Evolutionary conservation across 2,888 invertebrate genomes (phyloP).

Genomic region (Asteroscopus sphinx): DNA sequence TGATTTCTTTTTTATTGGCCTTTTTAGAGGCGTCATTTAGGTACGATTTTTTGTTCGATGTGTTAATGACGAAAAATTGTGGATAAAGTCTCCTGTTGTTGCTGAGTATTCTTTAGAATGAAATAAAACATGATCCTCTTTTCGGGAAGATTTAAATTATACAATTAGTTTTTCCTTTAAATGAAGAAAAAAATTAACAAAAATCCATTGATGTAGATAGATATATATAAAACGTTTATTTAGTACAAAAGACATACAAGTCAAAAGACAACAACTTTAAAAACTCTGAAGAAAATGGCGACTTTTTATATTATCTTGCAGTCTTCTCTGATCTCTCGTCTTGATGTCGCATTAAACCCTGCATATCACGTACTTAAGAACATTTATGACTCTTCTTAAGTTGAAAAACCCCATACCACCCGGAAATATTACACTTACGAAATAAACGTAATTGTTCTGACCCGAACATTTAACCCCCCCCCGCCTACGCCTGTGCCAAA

Average conservation of each 20-base stretch:
- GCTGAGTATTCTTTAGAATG: not conserved
- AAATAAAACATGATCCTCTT: not conserved
- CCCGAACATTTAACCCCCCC: slow-evolving; percentile 63
- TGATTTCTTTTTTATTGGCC: slow-evolving; percentile 53
- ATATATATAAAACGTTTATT: too few species aligned
- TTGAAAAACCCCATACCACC: slow-evolving; percentile 48
- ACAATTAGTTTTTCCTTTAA: not conserved
- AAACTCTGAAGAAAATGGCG: too few species aligned
- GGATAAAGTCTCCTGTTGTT: slow-evolving; percentile 4
- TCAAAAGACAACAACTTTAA: too few species aligned
- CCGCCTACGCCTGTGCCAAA: slow-evolving; percentile 62
- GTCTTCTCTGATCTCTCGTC: too few species aligned
- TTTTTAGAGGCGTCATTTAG: slow-evolving; percentile 45
- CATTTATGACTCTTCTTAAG: slow-evolving; percentile 18
- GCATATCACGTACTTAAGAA: slow-evolving; percentile 5
- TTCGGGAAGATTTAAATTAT: too few species aligned
- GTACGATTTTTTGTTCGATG: slow-evolving; percentile 24
- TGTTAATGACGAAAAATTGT: slow-evolving; percentile 26
- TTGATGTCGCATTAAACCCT: slow-evolving; percentile 22
- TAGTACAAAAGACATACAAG: too few species aligned
- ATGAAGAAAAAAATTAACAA: slow-evolving; percentile 9
- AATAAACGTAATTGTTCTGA: slow-evolving; percentile 56
- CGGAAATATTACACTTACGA: slow-evolving; percentile 51
- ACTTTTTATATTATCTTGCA: too few species aligned
- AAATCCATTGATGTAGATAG: slow-evolving; percentile 11